Conservation (phyloP, 2,113 vertebrate species). For the Hucho hucho region DNA sequence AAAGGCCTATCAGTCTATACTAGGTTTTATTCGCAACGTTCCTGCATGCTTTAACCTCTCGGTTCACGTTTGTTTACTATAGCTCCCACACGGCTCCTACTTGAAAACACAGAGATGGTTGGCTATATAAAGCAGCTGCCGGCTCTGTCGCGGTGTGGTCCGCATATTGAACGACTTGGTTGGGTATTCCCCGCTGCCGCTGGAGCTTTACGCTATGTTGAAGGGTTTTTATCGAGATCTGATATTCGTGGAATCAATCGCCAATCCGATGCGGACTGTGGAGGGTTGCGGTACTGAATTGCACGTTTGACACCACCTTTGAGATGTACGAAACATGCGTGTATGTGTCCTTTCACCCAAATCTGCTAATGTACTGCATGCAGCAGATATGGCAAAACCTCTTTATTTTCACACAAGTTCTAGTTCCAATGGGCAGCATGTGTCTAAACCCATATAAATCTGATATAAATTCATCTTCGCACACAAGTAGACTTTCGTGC, state of each 20-base stretch:
- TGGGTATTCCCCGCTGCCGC: slow-evolving; percentile 87
- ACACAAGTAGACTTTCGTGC: too few species aligned
- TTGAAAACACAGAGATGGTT: slow-evolving; percentile 38
- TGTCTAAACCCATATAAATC: too few species aligned
- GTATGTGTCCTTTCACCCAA: too few species aligned
- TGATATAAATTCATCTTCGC: too few species aligned
- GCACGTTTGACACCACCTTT: slow-evolving; percentile 86
- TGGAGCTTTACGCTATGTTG: slow-evolving; percentile 83
- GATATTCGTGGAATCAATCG: slow-evolving; percentile 79
- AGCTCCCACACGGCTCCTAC: slow-evolving; percentile 6
- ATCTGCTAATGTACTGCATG: too few species aligned
- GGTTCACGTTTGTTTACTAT: slow-evolving; percentile 10
- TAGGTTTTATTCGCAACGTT: too few species aligned
- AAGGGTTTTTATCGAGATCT: slow-evolving; percentile 93
- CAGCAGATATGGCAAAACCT: too few species aligned
- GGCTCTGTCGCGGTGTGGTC: slow-evolving; percentile 70
- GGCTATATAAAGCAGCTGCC: slow-evolving; percentile 46
- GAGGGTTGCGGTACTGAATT: slow-evolving; percentile 81
- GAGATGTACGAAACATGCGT: background rate
- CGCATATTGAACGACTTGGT: slow-evolving; percentile 78
- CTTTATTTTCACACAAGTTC: background rate
- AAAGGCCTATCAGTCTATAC: too few species aligned
- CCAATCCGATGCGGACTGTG: slow-evolving; percentile 79
- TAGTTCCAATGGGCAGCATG: background rate
- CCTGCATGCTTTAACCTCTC: too few species aligned